Evolutionary conservation across 1,140 invertebrate genomes (phyloP), one percentile per base, ranked within the genome.

Genomic region (Steinernema khuongi): DNA sequence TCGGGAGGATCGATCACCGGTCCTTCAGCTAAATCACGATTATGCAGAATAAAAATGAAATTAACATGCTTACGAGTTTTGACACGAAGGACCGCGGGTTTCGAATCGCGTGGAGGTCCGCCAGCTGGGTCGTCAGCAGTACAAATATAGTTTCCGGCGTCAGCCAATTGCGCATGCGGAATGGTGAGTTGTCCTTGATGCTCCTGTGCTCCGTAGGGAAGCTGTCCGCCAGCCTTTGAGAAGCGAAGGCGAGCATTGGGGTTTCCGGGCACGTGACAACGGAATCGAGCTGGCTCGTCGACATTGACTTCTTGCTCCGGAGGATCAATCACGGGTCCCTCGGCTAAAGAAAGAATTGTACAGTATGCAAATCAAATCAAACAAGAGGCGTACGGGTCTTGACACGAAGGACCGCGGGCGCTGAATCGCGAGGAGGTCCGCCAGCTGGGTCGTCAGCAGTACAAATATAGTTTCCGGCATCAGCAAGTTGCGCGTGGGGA

Each of bases 381-480:
- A n/a, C n/a, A n/a, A n/a, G n/a, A n/a, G n/a, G 26, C 50, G 4
- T 26, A 60, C 50, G 50, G 26, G 50, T 2, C 2, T 7, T 60
- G 4, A 60, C 50, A 4, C 50, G 50, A 22, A 60, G 50, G 26
- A 60, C 26, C 11, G 50, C 50, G 11, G 50, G 50, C 11, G 50
- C 14, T 4, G 50, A 60, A 60, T 60, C 50, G 50, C 50, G 50
- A 14, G 50, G 50, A 60, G 50, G 14, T 60, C 50, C 50, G 19
- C 50, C 50, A 60, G 14, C 14, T n/a, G 50, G 81, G 67, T 83
- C 79, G 11, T 68, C 50, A n/a, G 73, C 78, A 28, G 79, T 81
- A 50, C 83, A 84, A 36, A 84, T 84, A 60, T 84, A 84, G 66
- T 81, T 77, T 1, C 83, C 83, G 26, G 77, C 83, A 68, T 84